These are phyloP conservation scores for Axinella damicornis DNA, from an alignment of 37 sponge, comb jelly and placozoan genomes.

Conservation along the genomic window DNA sequence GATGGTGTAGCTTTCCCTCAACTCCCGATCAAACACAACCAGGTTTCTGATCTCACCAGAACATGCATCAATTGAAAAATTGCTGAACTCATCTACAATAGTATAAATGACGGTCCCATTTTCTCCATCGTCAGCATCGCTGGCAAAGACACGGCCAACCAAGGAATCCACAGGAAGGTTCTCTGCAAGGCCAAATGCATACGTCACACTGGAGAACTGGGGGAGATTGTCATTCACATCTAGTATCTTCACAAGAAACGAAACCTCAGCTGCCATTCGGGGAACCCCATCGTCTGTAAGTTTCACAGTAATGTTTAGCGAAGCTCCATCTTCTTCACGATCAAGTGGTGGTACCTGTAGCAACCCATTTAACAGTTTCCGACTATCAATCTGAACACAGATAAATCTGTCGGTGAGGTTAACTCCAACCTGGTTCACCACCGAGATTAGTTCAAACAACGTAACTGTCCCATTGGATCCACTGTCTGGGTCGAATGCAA, in stretches of 20 bases:
- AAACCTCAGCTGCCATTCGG: background rate
- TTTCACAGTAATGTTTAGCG: conserved; percentile 8
- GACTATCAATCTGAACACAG: background rate
- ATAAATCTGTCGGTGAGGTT: conserved; percentile 3
- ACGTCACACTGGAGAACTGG: background rate
- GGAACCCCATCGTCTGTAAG: conserved; percentile 32
- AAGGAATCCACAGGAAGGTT: background rate
- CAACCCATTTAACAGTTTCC: background rate
- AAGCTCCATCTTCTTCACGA: conserved; percentile 6
- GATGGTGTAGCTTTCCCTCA: background rate
- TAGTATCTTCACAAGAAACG: background rate
- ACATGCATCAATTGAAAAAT: conserved; percentile 11
- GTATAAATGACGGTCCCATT: conserved; percentile 30
- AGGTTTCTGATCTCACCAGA: conserved; percentile 16
- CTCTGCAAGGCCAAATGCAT: conserved; percentile 8
- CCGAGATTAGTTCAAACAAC: conserved; percentile 1
- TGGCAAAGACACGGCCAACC: conserved; percentile 29
- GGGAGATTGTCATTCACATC: conserved; percentile 58
- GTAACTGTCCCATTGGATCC: conserved; percentile 24
- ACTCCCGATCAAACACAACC: conserved; percentile 30
- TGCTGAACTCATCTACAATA: background rate
- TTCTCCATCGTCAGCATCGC: conserved; percentile 9
- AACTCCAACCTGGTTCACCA: background rate
- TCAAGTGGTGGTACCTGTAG: background rate
- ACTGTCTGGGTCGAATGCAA: conserved; percentile 16